phyloP scores from a whole-genome alignment of 2,888 invertebrate species.

The Therioaphis trifolii region DNA sequence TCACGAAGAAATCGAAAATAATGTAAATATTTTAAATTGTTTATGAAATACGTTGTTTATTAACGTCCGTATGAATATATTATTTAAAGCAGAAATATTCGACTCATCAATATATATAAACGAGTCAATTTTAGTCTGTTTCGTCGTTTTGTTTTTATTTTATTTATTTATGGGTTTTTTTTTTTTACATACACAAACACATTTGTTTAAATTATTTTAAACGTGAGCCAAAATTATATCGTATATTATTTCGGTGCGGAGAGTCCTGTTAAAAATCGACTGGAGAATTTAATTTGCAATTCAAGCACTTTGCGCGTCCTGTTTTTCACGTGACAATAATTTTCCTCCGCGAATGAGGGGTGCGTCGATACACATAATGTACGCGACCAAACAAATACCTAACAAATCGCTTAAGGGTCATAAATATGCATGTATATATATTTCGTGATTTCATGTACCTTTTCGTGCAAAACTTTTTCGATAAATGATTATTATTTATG shows the following conservation, averaged over 20 bases:
- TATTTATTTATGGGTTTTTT: constrained; percentile 11
- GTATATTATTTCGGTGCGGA: background rate
- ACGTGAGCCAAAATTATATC: constrained; percentile 33
- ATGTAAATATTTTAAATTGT: constrained; percentile 23
- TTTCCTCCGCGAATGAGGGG: constrained; percentile 23
- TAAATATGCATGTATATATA: background rate
- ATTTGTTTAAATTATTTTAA: constrained; percentile 49
- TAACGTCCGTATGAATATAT: constrained; percentile 1
- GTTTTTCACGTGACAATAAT: constrained; percentile 33
- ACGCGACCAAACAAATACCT: no score
- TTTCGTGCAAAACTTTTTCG: no score
- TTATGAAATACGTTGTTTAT: constrained; percentile 51
- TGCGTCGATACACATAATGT: background rate
- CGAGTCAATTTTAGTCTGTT: constrained; percentile 16
- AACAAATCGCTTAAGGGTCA: no score
- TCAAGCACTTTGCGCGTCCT: constrained; percentile 31
- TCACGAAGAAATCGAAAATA: constrained; percentile 25
- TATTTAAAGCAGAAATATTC: constrained; percentile 28
- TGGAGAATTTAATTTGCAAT: constrained; percentile 48
- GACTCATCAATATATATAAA: constrained; percentile 22
- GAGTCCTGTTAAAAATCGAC: background rate
- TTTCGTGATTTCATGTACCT: no score
- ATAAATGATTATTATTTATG: no score
- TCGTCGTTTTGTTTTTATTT: constrained; percentile 3
- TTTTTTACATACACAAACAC: constrained; percentile 21